A percentile compares a stretch with the other conserved stretches of the same genome.
Conservation (phyloP, 2,888 invertebrate genomes). For the Onchidella celtica region DNA sequence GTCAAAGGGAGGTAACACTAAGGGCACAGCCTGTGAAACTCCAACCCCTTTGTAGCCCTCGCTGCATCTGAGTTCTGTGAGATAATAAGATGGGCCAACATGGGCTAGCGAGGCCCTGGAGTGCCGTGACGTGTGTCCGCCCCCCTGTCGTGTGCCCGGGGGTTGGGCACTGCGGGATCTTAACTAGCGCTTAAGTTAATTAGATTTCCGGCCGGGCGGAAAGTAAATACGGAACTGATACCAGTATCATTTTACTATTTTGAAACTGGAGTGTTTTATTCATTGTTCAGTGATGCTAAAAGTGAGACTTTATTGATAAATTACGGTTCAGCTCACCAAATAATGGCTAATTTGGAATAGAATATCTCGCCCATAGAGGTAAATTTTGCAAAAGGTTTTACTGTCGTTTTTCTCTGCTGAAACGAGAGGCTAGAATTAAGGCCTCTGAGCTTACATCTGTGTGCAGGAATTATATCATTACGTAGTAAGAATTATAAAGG, state of each 20-base stretch:
- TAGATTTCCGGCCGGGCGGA: background rate
- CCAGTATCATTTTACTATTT: background rate
- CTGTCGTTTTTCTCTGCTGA: no score
- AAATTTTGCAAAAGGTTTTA: no score
- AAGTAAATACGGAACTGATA: conserved; percentile 2
- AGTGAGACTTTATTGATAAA: no score
- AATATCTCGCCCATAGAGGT: no score
- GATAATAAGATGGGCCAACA: conserved; percentile 6
- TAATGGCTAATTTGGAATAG: no score
- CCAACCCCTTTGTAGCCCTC: conserved; percentile 2
- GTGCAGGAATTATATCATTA: no score
- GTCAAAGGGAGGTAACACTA: background rate
- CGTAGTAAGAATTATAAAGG: no score
- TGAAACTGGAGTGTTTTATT: background rate
- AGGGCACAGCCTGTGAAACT: conserved; percentile 7
- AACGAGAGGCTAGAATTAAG: no score
- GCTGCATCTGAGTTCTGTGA: conserved; percentile 11
- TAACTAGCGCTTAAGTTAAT: conserved; percentile 15
- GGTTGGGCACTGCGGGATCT: background rate
- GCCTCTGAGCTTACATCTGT: no score
- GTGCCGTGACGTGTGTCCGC: background rate
- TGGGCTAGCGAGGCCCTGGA: background rate
- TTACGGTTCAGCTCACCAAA: no score
- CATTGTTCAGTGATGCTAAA: no score
- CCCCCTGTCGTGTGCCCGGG: background rate